Evolutionary conservation across 2,888 invertebrate genomes (phyloP).

Genomic region (Zonitis immaculata): DNA sequence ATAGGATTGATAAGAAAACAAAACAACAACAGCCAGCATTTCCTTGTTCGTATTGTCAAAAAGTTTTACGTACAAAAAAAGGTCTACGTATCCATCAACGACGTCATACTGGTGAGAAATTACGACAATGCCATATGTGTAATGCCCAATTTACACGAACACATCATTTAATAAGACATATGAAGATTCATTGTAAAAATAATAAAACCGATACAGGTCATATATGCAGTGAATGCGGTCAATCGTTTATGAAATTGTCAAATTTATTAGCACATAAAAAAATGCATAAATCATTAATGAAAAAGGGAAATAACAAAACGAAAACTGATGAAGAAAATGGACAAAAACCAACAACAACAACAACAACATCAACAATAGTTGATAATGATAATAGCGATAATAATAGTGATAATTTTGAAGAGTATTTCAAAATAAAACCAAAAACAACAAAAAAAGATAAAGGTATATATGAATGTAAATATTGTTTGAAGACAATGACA

Average conservation of each 20-base stretch:
- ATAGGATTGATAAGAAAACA: slow-evolving; percentile 5
- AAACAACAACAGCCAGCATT: slow-evolving; percentile 16
- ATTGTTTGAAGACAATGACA: slow-evolving; percentile 39
- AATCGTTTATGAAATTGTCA: slow-evolving; percentile 30
- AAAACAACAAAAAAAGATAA: slow-evolving; percentile 30
- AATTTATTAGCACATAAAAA: slow-evolving; percentile 32
- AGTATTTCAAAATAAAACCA: slow-evolving; percentile 16
- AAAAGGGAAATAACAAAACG: neutral
- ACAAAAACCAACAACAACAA: slow-evolving; percentile 9
- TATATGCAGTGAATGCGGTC: slow-evolving; percentile 32
- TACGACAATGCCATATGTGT: slow-evolving; percentile 41
- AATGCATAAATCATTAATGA: slow-evolving; percentile 23
- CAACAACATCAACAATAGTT: slow-evolving; percentile 17
- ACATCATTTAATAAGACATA: slow-evolving; percentile 42
- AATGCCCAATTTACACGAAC: slow-evolving; percentile 41
- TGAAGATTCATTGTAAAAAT: slow-evolving; percentile 38
- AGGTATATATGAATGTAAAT: slow-evolving; percentile 36
- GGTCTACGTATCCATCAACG: slow-evolving; percentile 56
- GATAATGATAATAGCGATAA: slow-evolving; percentile 24
- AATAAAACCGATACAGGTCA: slow-evolving; percentile 17
- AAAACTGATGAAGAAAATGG: slow-evolving; percentile 6
- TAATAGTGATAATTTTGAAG: slow-evolving; percentile 22
- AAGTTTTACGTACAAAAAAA: slow-evolving; percentile 37
- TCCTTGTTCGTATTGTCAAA: slow-evolving; percentile 41
- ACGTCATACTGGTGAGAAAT: slow-evolving; percentile 56